Percentiles rank a stretch among this genome's conserved stretches.
These are phyloP conservation scores for Apogon talboti DNA, from an alignment of 2,797 vertebrate species.

Conservation along the genomic window DNA sequence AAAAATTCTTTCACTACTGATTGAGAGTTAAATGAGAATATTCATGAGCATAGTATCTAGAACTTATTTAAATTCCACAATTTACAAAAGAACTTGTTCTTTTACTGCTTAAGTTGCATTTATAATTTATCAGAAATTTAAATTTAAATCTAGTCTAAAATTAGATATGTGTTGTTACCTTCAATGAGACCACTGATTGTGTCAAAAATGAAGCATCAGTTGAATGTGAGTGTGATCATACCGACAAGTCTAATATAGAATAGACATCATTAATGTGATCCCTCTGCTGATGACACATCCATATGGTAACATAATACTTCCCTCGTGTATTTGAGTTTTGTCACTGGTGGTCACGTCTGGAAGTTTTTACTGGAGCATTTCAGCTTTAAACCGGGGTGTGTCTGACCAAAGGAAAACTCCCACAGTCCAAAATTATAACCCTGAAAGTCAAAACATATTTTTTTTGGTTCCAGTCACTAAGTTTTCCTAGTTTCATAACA, in stretches of 20 bases:
- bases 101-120: too few relatives aligned
- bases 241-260: too few relatives aligned
- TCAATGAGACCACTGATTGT: too few relatives aligned
- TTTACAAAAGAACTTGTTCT: too few relatives aligned
- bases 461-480: conserved; percentile 39
- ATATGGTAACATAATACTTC: conserved; percentile 27
- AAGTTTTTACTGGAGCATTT: conserved; percentile 71
- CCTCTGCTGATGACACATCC: conserved; percentile 31
- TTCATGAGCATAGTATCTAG: too few relatives aligned
- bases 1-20: too few relatives aligned
- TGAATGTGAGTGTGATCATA: background rate
- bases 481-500: conserved; percentile 75
- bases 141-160: too few relatives aligned
- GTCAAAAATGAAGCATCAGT: background rate
- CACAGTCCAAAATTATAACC: conserved; percentile 67
- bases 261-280: background rate
- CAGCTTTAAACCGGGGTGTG: conserved; percentile 65
- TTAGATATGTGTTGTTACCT: too few relatives aligned
- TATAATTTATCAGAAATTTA: too few relatives aligned
- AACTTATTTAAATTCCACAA: too few relatives aligned
- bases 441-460: conserved; percentile 61
- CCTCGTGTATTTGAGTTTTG: conserved; percentile 48
- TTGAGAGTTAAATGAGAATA: too few relatives aligned
- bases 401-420: conserved; percentile 63
- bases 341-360: conserved; percentile 72